phyloP scores from a whole-genome alignment of 2,113 vertebrate species.

The Seriola dumerili region DNA sequence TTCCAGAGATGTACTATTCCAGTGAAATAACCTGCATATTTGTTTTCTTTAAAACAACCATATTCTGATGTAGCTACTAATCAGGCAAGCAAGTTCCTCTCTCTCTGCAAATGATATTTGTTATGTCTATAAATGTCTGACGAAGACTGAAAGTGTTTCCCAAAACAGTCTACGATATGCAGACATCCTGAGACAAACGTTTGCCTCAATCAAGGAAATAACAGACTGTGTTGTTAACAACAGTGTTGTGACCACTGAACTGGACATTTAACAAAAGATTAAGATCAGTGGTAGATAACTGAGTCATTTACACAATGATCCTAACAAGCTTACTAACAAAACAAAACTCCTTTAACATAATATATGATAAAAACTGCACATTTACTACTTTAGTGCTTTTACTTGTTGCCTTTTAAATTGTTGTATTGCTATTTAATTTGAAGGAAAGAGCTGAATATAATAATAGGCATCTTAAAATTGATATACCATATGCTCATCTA shows the following conservation, averaged over 20 bases:
- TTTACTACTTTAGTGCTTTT: no score
- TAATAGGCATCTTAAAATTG: no score
- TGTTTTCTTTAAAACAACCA: not conserved
- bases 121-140: slow-evolving; percentile 33
- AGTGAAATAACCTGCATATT: not conserved
- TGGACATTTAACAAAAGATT: not conserved
- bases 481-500: no score
- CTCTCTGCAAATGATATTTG: slow-evolving; percentile 7
- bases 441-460: not conserved
- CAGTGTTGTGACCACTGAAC: not conserved
- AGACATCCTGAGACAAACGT: slow-evolving; percentile 32
- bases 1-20: not conserved
- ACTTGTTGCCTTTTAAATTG: not conserved
- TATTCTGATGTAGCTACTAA: not conserved
- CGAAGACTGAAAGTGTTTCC: slow-evolving; percentile 6
- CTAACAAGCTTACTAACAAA: not conserved
- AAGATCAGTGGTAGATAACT: not conserved
- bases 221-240: not conserved
- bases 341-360: not conserved
- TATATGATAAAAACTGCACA: no score
- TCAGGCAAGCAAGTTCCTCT: not conserved
- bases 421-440: not conserved
- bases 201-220: slow-evolving; percentile 23
- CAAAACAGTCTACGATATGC: not conserved
- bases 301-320: not conserved